Percentiles rank a stretch among this genome's conserved stretches.
These are phyloP conservation scores for Luidia sarsii DNA, from an alignment of 53 echinoderm and acorn worm genomes.

Conservation along the genomic window DNA sequence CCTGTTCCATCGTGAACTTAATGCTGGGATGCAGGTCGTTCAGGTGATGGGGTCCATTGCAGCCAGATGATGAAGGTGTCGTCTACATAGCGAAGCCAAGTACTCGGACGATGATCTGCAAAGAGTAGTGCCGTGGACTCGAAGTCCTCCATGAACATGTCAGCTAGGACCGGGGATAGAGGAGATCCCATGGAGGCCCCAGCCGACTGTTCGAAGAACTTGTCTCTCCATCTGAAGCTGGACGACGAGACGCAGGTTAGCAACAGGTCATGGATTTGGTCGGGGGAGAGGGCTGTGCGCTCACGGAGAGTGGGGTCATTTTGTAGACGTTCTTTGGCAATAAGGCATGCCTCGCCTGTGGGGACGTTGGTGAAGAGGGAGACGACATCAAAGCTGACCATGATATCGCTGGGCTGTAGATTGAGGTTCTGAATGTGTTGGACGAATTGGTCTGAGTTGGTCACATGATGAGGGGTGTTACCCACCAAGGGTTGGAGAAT, in stretches of 20 bases:
- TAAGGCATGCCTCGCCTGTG: no score
- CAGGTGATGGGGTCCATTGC: no score
- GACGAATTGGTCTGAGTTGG: conserved; percentile 17
- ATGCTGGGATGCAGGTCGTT: no score
- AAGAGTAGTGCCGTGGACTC: neutral
- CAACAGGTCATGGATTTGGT: no score
- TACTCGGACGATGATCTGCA: neutral
- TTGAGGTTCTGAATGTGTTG: neutral
- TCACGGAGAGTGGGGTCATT: neutral
- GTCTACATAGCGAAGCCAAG: neutral
- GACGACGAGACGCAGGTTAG: conserved; percentile 6
- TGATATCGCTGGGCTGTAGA: neutral
- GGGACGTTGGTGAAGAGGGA: no score
- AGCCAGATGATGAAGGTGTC: neutral
- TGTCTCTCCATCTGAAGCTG: neutral
- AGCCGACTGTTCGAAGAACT: no score
- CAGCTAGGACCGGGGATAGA: neutral
- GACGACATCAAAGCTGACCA: no score
- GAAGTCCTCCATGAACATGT: neutral
- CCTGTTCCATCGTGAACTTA: neutral
- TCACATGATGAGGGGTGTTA: conserved; percentile 6
- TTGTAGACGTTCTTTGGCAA: neutral
- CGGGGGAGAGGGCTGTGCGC: no score
- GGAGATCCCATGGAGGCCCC: no score
- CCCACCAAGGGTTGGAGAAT: conserved; percentile 35